A percentile compares a stretch with the other conserved stretches of the same genome.
Evolutionary conservation across 1,140 invertebrate species (phyloP).

Genomic region (Pachypsylla venusta): DNA sequence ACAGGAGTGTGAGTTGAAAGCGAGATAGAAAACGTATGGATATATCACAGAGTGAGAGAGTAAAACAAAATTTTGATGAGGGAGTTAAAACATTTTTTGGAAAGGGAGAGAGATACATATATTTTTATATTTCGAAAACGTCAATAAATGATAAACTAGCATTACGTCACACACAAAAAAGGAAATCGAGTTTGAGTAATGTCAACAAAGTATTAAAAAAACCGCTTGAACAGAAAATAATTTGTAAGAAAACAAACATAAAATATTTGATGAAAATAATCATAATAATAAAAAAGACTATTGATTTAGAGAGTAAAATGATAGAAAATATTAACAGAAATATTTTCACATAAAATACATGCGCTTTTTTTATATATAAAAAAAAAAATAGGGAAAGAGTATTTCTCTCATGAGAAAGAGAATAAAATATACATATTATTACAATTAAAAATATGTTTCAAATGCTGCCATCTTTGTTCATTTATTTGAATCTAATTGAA

Average conservation of each 20-base stretch:
- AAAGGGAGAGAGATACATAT: neutral
- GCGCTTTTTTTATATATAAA: constrained; percentile 7
- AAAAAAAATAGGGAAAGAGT: too few relatives aligned
- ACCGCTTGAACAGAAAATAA: too few relatives aligned
- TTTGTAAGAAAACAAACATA: too few relatives aligned
- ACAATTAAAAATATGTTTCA: constrained; percentile 5
- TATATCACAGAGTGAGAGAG: neutral
- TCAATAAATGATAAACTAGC: constrained; percentile 10
- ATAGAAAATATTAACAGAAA: constrained; percentile 8
- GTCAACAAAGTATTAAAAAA: too few relatives aligned
- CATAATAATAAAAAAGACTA: constrained; percentile 3
- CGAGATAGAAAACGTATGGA: too few relatives aligned
- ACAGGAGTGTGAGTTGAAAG: too few relatives aligned
- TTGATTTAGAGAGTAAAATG: neutral
- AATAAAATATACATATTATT: constrained; percentile 9
- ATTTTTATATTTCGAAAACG: neutral
- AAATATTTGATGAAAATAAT: too few relatives aligned
- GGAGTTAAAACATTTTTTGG: constrained; percentile 5
- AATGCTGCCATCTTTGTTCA: constrained; percentile 5
- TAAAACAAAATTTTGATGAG: neutral
- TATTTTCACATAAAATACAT: constrained; percentile 9
- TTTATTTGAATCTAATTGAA: neutral
- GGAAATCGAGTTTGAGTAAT: too few relatives aligned
- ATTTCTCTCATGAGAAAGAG: constrained; percentile 2
- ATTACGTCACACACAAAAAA: constrained; percentile 7